Percentiles rank a stretch among this genome's conserved stretches.
Evolutionary conservation across 1,140 invertebrate species (phyloP).

Genomic region (Bombyx mandarina): DNA sequence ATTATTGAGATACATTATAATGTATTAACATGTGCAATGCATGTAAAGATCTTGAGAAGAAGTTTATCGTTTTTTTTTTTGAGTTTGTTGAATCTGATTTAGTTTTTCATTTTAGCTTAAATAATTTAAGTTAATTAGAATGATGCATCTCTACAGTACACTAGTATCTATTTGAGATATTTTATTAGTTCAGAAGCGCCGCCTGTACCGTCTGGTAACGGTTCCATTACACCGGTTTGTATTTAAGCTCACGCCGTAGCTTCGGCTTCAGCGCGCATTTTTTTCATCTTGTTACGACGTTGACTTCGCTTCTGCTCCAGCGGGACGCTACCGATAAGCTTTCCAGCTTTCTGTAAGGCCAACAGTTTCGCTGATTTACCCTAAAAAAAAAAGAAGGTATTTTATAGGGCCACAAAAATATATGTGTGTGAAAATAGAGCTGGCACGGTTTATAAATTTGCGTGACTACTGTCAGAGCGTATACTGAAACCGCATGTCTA

Average conservation of each 20-base stretch:
- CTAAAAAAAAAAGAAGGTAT: conserved; percentile 22
- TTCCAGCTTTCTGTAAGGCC: conserved; percentile 47
- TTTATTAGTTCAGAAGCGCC: too few relatives aligned
- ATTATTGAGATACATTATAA: too few relatives aligned
- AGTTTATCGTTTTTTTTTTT: too few relatives aligned
- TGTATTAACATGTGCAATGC: too few relatives aligned
- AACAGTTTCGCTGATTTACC: conserved; percentile 51
- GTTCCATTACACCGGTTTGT: background rate
- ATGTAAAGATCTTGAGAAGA: too few relatives aligned
- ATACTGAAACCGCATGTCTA: background rate
- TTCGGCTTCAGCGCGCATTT: conserved; percentile 24
- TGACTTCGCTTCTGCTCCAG: conserved; percentile 45
- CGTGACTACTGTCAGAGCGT: background rate
- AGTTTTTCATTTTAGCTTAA: too few relatives aligned
- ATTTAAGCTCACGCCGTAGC: background rate
- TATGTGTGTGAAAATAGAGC: background rate
- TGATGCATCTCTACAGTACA: too few relatives aligned
- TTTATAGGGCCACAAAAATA: background rate
- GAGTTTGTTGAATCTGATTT: too few relatives aligned
- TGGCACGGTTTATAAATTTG: background rate
- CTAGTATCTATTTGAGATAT: too few relatives aligned
- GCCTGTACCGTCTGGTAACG: too few relatives aligned
- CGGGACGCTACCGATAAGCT: conserved; percentile 43
- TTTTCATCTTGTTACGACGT: conserved; percentile 37
- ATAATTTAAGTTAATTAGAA: too few relatives aligned